phyloP scores from a whole-genome alignment of 2,888 invertebrate genomes.

The Oasisia sp. region DNA sequence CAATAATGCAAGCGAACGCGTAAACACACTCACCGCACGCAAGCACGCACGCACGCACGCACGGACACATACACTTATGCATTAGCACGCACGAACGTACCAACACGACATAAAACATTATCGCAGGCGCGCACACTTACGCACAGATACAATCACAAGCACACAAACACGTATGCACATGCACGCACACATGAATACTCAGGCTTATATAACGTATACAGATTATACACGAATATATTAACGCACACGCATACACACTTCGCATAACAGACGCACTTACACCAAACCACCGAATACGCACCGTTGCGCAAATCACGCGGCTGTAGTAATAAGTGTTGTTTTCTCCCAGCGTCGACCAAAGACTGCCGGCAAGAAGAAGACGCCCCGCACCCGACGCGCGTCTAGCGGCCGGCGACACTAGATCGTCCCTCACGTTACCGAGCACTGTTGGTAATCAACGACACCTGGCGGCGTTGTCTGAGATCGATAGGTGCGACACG shows the following conservation, averaged over 20 bases:
- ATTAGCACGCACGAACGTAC: no score
- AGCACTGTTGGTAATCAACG: constrained; percentile 7
- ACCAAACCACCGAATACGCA: no score
- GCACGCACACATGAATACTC: no score
- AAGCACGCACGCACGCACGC: no score
- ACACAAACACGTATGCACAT: no score
- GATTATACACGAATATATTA: neutral
- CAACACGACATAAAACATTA: no score
- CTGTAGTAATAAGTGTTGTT: neutral
- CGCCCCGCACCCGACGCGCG: neutral
- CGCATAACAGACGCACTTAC: neutral
- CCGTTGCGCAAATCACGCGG: neutral
- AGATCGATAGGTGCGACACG: neutral
- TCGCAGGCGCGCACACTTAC: no score
- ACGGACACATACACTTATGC: no score
- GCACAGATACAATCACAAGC: no score
- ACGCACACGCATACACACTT: neutral
- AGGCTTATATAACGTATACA: no score
- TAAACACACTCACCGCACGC: neutral
- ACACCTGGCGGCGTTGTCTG: neutral
- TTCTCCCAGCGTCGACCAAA: neutral
- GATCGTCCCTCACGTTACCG: neutral
- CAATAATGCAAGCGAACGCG: neutral
- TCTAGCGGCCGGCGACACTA: neutral
- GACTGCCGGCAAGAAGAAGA: neutral